Percentiles rank a stretch among this genome's conserved stretches.
Conservation (phyloP, 2,113 vertebrate genomes). For the Charadrius vociferus region DNA sequence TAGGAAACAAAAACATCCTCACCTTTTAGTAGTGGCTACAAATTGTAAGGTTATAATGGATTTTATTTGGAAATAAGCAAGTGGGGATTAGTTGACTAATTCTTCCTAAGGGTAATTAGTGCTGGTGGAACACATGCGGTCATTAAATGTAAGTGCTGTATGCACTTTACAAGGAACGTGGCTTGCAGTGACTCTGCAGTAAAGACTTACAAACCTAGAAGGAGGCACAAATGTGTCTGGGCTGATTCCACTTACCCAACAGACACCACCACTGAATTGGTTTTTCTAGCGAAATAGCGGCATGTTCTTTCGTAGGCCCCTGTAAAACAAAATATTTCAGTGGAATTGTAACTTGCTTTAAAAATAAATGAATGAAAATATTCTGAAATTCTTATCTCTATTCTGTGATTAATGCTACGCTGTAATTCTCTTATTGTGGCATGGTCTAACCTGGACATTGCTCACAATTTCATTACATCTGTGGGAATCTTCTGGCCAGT, state of each 20-base stretch:
- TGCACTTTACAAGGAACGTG: not conserved
- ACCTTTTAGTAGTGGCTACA: not conserved
- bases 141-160: not conserved
- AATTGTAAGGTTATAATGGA: not conserved
- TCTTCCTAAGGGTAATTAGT: not conserved
- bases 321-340: not conserved
- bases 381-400: not conserved
- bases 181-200: not conserved
- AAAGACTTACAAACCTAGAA: not conserved
- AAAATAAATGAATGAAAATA: not conserved
- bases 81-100: not conserved
- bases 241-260: constrained; percentile 33
- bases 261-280: constrained; percentile 45
- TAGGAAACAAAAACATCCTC: not conserved
- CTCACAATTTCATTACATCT: not conserved
- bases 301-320: not conserved
- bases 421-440: not conserved
- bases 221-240: not conserved
- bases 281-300: not conserved
- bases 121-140: not conserved
- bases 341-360: not conserved
- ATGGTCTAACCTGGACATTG: not conserved
- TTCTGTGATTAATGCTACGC: not conserved
- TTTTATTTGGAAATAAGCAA: not conserved
- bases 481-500: not conserved